Base-by-base conservation (phyloP, 2,113 vertebrate genomes). In the Macaca nemestrina region DNA sequence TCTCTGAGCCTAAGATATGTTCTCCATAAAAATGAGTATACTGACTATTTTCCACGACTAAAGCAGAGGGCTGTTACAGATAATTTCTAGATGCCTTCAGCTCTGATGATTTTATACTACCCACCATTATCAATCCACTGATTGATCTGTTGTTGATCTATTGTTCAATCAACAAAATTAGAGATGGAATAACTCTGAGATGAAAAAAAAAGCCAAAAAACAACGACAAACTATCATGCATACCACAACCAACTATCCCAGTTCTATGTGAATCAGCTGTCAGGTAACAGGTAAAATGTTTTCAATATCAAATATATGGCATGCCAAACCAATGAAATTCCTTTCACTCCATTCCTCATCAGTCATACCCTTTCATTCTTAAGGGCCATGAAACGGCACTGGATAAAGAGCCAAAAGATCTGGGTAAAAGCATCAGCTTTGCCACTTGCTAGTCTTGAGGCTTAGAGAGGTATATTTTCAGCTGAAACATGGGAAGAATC, bases 151-250 rank as follows among this genome's bases (percentile, higher is more conserved):
- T 73, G 17, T 27, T 83, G 84, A 83, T 84, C 70, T 67, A 91
- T 32, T 93, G 88, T 59, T 90, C 61, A 40, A 14, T 76, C 5
- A 83, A 96, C 35, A 96, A 97, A 96, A 96, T 82, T 81, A 97
- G 18, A 90, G 30, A 90, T 50, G 38, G 32, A 57, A 14, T 89
- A 73, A 92, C n/a, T 92, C 22, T 90, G 76, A 90, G 43, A 18
- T 61, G 8, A 35, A 79, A 32, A 32, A 84, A 84, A 93, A 94
- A 88, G 17, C 27, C 50, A 57, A 55, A 20, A 79, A 92, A 59
- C 1, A 93, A 68, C 35, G 64, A 93, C 13, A 95, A 72, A 38
- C 13, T 8, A 68, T 43, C 50, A 85, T 61, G 80, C 16, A 72
- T 10, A 92, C 6, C 38, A 55, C 48, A 91, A 96, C 48, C 9